Evolutionary conservation across 2,888 invertebrate genomes (phyloP).

Genomic region (Cephus runcator): DNA sequence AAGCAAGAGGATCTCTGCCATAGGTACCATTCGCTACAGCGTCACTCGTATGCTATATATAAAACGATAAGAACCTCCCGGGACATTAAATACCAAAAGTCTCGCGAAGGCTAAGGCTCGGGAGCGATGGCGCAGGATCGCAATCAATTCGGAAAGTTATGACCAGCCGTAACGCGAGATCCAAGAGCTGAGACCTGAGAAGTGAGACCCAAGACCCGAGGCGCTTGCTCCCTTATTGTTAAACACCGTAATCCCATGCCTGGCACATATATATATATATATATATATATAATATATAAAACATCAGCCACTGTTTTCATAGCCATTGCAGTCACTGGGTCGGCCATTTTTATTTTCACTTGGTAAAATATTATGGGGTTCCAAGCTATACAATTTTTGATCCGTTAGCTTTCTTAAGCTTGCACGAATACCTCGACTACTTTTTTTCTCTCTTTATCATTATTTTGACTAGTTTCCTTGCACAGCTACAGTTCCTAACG

Average conservation of each 20-base stretch:
- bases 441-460: not conserved
- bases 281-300: not conserved
- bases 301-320: slow-evolving; percentile 17
- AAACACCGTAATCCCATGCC: slow-evolving; percentile 20
- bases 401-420: not conserved
- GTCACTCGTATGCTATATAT: not conserved
- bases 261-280: not conserved
- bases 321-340: not conserved
- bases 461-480: not conserved
- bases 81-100: not conserved
- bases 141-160: not conserved
- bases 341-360: not conserved
- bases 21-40: not conserved
- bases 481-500: not conserved
- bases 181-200: not conserved
- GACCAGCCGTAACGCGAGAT: not conserved
- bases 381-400: not conserved
- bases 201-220: not conserved
- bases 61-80: not conserved
- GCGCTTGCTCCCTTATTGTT: slow-evolving; percentile 11
- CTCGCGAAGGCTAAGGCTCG: not conserved
- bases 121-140: not conserved
- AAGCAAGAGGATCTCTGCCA: not conserved
- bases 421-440: not conserved
- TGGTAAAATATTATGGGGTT: not conserved